Percentiles rank a stretch among this genome's conserved stretches.
Conservation (phyloP, 2,888 invertebrate genomes). For the Euplagia quadripunctaria region DNA sequence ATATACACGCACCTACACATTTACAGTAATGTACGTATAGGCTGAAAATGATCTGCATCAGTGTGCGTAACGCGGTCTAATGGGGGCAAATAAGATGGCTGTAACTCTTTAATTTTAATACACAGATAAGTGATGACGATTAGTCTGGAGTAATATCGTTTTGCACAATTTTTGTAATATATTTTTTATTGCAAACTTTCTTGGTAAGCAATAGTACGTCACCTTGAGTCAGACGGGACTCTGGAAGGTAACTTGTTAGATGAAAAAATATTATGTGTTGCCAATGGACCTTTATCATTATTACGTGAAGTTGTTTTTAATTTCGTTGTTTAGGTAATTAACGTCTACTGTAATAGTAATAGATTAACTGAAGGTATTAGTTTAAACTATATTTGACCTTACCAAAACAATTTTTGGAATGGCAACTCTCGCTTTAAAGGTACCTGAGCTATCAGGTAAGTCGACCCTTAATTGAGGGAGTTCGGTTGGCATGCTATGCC, state of each 20-base stretch:
- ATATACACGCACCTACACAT: constrained; percentile 56
- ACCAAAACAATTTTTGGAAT: neutral
- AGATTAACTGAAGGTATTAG: too few species aligned
- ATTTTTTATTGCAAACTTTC: constrained; percentile 14
- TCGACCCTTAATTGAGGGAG: too few species aligned
- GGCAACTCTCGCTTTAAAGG: neutral
- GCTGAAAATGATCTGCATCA: constrained; percentile 42
- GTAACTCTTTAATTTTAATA: constrained; percentile 57
- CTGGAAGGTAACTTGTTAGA: neutral
- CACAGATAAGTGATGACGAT: constrained; percentile 41
- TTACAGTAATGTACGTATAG: constrained; percentile 35
- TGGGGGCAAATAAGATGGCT: constrained; percentile 61
- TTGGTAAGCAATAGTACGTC: constrained; percentile 3
- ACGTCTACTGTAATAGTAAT: neutral
- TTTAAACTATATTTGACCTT: neutral
- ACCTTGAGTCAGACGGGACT: neutral
- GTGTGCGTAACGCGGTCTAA: constrained; percentile 52
- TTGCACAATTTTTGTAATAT: constrained; percentile 21
- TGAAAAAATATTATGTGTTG: neutral
- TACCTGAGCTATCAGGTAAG: neutral
- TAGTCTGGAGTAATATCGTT: constrained; percentile 31
- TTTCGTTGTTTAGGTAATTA: neutral
- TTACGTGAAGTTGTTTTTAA: neutral
- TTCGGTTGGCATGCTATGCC: neutral
- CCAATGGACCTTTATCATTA: neutral